These are phyloP conservation scores for Takifugu ocellatus DNA, from an alignment of 2,797 vertebrate species.

Conservation along the genomic window DNA sequence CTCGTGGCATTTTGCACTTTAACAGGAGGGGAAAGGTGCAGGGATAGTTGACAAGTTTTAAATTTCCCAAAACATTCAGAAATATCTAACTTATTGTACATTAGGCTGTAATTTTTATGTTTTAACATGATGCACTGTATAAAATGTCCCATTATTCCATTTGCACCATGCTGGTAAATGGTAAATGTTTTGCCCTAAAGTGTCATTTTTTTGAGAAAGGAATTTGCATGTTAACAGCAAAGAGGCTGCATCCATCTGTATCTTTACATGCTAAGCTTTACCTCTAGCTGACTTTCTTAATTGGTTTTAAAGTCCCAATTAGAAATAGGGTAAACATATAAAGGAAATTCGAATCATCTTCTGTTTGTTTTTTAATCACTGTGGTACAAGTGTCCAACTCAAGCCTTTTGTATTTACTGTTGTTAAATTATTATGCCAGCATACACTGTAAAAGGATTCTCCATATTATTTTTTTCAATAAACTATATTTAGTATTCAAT, in stretches of 20 bases:
- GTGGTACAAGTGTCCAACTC: slow-evolving; percentile 53
- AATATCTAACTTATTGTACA: too few relatives aligned
- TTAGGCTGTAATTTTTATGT: too few relatives aligned
- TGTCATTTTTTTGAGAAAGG: neutral
- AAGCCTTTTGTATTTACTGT: slow-evolving; percentile 66
- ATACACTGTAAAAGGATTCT: slow-evolving; percentile 60
- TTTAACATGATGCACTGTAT: too few relatives aligned
- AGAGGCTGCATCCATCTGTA: too few relatives aligned
- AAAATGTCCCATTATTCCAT: too few relatives aligned
- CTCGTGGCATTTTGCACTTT: slow-evolving; percentile 64
- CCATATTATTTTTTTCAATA: slow-evolving; percentile 65
- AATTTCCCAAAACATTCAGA: too few relatives aligned
- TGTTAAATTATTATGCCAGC: slow-evolving; percentile 46
- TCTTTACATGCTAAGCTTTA: too few relatives aligned
- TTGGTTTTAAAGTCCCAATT: slow-evolving; percentile 11
- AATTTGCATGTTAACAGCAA: too few relatives aligned
- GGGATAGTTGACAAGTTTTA: slow-evolving; percentile 20
- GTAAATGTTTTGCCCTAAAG: neutral
- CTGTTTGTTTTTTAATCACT: slow-evolving; percentile 10
- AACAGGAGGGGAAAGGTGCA: slow-evolving; percentile 36
- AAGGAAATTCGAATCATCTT: slow-evolving; percentile 7
- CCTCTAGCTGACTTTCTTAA: neutral
- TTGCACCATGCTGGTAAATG: slow-evolving; percentile 25
- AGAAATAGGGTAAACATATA: slow-evolving; percentile 13
- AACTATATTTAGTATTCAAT: slow-evolving; percentile 41